A percentile compares a stretch with the other conserved stretches of the same genome.
phyloP scores from a whole-genome alignment of 2,113 vertebrate species.

The Perccottus glenii region DNA sequence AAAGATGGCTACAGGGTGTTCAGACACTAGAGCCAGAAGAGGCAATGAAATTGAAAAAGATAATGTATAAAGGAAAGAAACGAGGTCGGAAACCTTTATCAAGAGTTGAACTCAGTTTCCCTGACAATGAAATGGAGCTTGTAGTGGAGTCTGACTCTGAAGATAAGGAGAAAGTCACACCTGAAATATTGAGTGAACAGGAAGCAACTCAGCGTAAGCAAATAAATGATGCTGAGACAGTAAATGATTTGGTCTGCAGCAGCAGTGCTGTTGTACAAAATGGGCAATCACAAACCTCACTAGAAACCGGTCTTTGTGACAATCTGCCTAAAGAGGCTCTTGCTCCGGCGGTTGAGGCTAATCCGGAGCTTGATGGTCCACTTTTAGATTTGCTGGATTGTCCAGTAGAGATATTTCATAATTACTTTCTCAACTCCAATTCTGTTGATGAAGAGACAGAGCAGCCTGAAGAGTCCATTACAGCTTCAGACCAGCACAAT shows the following conservation, averaged over 20 bases:
- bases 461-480: slow-evolving; percentile 4
- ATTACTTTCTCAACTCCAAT: slow-evolving; percentile 67
- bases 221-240: background rate
- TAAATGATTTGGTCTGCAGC: slow-evolving; percentile 17
- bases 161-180: slow-evolving; percentile 9
- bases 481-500: slow-evolving; percentile 18
- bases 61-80: slow-evolving; percentile 52
- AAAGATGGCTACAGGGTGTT: slow-evolving; percentile 71
- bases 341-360: slow-evolving; percentile 25
- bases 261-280: background rate
- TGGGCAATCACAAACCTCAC: slow-evolving; percentile 13
- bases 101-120: slow-evolving; percentile 71
- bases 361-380: slow-evolving; percentile 58
- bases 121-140: slow-evolving; percentile 76
- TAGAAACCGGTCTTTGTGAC: background rate
- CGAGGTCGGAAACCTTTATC: slow-evolving; percentile 57
- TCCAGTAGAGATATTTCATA: slow-evolving; percentile 70
- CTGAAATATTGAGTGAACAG: slow-evolving; percentile 1
- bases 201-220: slow-evolving; percentile 1
- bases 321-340: slow-evolving; percentile 5
- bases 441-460: slow-evolving; percentile 40
- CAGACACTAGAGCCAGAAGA: slow-evolving; percentile 55
- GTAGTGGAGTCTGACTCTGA: slow-evolving; percentile 29
- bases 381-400: slow-evolving; percentile 40
- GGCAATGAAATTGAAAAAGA: slow-evolving; percentile 42